phyloP scores from a whole-genome alignment of 2,113 vertebrate species.

The Raphicerus campestris region DNA sequence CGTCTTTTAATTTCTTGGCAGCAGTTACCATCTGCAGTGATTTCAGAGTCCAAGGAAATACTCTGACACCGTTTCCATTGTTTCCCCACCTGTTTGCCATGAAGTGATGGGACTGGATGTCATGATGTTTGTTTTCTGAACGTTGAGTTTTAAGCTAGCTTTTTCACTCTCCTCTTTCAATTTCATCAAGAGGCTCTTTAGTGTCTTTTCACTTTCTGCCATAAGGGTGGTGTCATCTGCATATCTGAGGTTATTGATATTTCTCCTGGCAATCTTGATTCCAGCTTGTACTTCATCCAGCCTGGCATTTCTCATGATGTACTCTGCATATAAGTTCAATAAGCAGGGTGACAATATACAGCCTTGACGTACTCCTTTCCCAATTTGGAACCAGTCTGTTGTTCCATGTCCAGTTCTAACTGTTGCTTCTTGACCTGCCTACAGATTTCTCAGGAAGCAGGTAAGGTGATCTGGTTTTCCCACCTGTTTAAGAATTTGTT shows the following conservation, averaged over 20 bases:
- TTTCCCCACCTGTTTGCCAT: background rate
- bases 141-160: background rate
- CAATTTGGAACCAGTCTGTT: background rate
- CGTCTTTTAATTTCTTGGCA: background rate
- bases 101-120: background rate
- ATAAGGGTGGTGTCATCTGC: background rate
- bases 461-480: background rate
- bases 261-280: background rate
- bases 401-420: background rate
- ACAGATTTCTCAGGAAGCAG: background rate
- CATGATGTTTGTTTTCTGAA: background rate
- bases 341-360: background rate
- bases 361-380: background rate
- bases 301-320: background rate
- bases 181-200: background rate
- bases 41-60: background rate
- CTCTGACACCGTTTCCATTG: background rate
- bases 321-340: background rate
- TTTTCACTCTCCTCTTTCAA: background rate
- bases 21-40: background rate
- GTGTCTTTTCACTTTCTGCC: background rate
- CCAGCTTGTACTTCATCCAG: background rate
- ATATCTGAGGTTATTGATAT: background rate
- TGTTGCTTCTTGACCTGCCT: background rate
- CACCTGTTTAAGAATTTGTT: background rate